Conservation (phyloP, 2,888 invertebrate species). For the Dusona sp. region DNA sequence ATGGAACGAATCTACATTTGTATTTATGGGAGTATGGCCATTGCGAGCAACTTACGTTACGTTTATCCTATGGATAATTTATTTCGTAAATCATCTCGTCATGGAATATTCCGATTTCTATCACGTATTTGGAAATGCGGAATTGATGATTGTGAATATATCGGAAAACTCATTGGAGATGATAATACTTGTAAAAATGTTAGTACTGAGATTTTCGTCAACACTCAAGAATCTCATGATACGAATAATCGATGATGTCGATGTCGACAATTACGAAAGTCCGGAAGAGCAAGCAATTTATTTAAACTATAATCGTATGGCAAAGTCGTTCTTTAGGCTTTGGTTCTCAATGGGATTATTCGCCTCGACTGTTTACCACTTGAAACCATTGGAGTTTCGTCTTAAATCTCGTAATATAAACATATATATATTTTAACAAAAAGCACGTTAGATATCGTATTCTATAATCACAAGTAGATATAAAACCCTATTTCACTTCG, state of each 20-base stretch:
- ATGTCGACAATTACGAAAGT: slow-evolving; percentile 27
- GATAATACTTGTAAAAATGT: slow-evolving; percentile 52
- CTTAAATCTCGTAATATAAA: slow-evolving; percentile 45
- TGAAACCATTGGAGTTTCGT: slow-evolving; percentile 46
- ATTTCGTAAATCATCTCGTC: neutral
- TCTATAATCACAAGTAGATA: neutral
- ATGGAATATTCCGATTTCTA: slow-evolving; percentile 20
- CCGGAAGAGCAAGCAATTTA: slow-evolving; percentile 50
- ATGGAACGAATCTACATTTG: slow-evolving; percentile 56
- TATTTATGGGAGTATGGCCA: slow-evolving; percentile 55
- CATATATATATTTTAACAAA: neutral
- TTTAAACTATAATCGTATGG: slow-evolving; percentile 45
- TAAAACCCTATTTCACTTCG: neutral
- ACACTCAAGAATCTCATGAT: slow-evolving; percentile 19
- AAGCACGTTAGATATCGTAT: neutral
- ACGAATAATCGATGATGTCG: slow-evolving; percentile 5
- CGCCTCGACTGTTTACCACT: slow-evolving; percentile 30
- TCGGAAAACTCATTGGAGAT: slow-evolving; percentile 33
- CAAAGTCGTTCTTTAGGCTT: slow-evolving; percentile 32
- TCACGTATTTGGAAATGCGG: slow-evolving; percentile 29
- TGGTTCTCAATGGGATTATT: slow-evolving; percentile 4
- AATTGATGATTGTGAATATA: slow-evolving; percentile 22
- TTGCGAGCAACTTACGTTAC: slow-evolving; percentile 28
- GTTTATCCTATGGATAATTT: slow-evolving; percentile 22
- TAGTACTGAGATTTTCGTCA: slow-evolving; percentile 45